Evolutionary conservation across 2,113 vertebrate genomes (phyloP).

Genomic region (Nibea albiflora): DNA sequence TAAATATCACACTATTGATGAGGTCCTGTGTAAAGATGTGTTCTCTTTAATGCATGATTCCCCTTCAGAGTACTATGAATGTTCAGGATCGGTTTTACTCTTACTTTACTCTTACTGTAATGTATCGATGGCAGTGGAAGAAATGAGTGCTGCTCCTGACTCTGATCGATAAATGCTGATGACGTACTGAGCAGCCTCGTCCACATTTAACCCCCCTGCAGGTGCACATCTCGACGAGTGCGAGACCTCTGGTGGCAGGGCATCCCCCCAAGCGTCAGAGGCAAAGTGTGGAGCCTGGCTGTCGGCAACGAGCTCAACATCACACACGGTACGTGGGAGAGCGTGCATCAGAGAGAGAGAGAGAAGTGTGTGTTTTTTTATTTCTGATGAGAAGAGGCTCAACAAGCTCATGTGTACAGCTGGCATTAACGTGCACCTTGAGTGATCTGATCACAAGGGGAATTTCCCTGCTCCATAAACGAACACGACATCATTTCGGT

Average conservation of each 20-base stretch:
- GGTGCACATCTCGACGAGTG: constrained; percentile 89
- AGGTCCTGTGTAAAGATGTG: background rate
- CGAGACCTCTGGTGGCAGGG: constrained; percentile 95
- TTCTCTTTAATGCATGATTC: too few species aligned
- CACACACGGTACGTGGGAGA: constrained; percentile 86
- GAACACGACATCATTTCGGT: too few species aligned
- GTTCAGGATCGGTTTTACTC: background rate
- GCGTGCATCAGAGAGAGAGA: background rate
- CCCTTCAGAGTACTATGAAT: background rate
- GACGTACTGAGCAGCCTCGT: constrained; percentile 33
- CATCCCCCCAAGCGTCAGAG: constrained; percentile 90
- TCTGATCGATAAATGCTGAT: background rate
- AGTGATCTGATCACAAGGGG: background rate
- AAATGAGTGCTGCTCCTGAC: constrained; percentile 7
- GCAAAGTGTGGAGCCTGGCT: constrained; percentile 92
- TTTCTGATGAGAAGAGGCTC: background rate
- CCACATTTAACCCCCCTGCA: constrained; percentile 82
- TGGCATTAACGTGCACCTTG: too few species aligned
- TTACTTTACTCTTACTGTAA: background rate
- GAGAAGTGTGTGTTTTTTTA: background rate
- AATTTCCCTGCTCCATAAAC: background rate
- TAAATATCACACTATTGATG: too few species aligned
- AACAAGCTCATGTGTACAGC: too few species aligned
- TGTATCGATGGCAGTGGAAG: background rate
- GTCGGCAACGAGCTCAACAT: constrained; percentile 94